Evolutionary conservation across 2,113 vertebrate genomes (phyloP).

Genomic region (Orycteropus afer): DNA sequence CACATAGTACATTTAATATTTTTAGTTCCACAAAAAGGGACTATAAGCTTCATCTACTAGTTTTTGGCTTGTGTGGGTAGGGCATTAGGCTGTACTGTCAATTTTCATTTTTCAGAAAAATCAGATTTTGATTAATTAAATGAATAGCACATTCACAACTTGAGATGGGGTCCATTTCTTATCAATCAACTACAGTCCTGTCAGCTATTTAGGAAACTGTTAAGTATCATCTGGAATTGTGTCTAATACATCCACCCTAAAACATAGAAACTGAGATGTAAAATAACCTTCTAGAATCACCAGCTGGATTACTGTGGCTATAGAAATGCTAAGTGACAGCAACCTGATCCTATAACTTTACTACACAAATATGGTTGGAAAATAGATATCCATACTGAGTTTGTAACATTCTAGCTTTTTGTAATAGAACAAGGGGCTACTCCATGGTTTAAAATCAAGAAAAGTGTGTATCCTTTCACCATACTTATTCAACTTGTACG

Average conservation of each 20-base stretch:
- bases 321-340: not conserved
- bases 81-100: not conserved
- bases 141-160: not conserved
- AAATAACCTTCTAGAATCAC: not conserved
- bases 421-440: too few species aligned
- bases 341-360: not conserved
- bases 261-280: not conserved
- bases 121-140: constrained; percentile 19
- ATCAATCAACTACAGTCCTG: not conserved
- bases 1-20: not conserved
- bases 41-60: not conserved
- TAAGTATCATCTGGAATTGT: not conserved
- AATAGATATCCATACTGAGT: not conserved
- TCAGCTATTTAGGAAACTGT: not conserved
- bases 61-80: not conserved
- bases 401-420: not conserved
- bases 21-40: not conserved
- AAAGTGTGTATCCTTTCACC: too few species aligned
- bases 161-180: not conserved
- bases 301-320: not conserved
- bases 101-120: constrained; percentile 39
- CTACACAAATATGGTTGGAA: not conserved
- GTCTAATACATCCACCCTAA: not conserved
- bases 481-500: too few species aligned
- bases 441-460: too few species aligned